Evolutionary conservation across 2,888 invertebrate species (phyloP).

Genomic region (Micoletzkya japonica): DNA sequence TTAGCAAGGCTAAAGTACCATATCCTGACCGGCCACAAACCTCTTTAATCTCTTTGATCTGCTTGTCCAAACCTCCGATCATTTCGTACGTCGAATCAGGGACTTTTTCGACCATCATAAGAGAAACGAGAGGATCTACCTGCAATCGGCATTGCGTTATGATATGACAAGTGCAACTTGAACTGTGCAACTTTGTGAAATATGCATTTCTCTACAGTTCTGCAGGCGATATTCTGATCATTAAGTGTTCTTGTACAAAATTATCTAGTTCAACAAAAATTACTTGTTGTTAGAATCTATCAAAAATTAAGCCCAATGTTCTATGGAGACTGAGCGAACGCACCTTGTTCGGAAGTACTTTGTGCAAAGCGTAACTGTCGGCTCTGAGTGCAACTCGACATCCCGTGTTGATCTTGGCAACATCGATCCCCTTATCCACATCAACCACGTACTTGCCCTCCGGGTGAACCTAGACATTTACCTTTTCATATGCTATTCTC

Average conservation of each 20-base stretch:
- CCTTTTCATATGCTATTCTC: background rate
- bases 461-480: conserved; percentile 79
- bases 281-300: too few species aligned
- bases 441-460: conserved; percentile 99
- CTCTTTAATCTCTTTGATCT: conserved; percentile 99
- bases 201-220: too few species aligned
- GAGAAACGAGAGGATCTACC: conserved; percentile 95
- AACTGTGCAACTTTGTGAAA: too few species aligned
- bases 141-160: conserved; percentile 54
- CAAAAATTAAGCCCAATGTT: too few species aligned
- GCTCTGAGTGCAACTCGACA: conserved; percentile 95
- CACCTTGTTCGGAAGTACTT: conserved; percentile 94
- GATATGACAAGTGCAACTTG: too few species aligned
- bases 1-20: background rate
- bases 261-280: too few species aligned
- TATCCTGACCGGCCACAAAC: conserved; percentile 67
- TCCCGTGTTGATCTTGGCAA: conserved; percentile 94
- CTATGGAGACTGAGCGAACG: too few species aligned
- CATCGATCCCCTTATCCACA: conserved; percentile 97
- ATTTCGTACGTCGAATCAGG: conserved; percentile 99
- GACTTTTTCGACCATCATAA: conserved; percentile 99
- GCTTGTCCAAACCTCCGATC: conserved; percentile 98
- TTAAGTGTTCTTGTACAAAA: too few species aligned
- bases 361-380: conserved; percentile 96
- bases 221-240: too few species aligned